Evolutionary conservation across 2,888 invertebrate genomes (phyloP), one percentile per base, ranked within the genome.

Genomic region (Euclidia mi): DNA sequence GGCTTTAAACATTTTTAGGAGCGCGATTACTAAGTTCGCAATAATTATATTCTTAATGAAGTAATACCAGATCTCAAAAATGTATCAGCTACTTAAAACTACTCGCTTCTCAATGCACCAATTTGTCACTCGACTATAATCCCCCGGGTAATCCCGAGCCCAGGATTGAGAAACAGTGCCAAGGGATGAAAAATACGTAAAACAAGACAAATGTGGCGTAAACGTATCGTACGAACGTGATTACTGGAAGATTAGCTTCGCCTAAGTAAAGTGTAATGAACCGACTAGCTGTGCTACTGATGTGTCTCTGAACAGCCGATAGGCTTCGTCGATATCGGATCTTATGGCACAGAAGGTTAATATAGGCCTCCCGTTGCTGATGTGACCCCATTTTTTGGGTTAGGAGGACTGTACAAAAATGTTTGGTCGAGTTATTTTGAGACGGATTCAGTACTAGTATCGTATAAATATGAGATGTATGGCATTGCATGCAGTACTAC

Each of bases 191-290:
- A 64, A 78, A 69, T 70, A 63, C 60, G 59, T 63, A n/a, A 59
- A 74, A 60, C 52, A 63, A 68, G 63, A 65, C 56, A 68, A 71
- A 79, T 78, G 71, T 69, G 57, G 49, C 68, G 68, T 69, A 43
- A 75, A 59, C 53, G 62, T 65, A 72, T 66, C 65, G 62, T 65
- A 72, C 65, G 63, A 67, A 52, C 65, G 63, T 78, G 78, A 79
- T 79, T 79, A 79, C 70, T 63, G 71, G 51, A 73, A 76, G 76
- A 79, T 79, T 79, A 79, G 75, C 68, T 56, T 52, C 65, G 64
- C 58, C 65, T 67, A 64, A 64, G 67, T 66, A 69, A 70, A 68
- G 78, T 76, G 67, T 78, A 80, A 71, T 80, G 82, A 80, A 78
- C 78, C 71, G 73, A 10, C 59, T 51, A 53, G 35, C 61, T 68